Evolutionary conservation across 64 coral and sea anemone genomes (phyloP).

Genomic region (Porites lutea): DNA sequence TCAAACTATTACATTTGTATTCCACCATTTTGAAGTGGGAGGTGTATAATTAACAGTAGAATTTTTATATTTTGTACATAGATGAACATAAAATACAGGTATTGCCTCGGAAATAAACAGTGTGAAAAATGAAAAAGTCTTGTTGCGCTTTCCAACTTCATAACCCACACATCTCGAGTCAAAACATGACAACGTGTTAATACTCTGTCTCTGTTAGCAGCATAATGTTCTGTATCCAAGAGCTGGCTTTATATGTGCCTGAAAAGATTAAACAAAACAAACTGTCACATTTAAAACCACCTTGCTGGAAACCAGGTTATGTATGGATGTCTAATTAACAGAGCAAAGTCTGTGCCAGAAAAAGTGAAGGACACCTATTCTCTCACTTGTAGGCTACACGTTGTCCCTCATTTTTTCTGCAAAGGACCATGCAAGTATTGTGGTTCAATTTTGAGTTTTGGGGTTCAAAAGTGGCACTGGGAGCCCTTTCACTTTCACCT

Average conservation of each 20-base stretch:
- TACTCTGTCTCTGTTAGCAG: constrained; percentile 11
- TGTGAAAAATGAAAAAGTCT: background rate
- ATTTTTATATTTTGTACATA: constrained; percentile 48
- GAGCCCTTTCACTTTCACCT: too few relatives aligned
- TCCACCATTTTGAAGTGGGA: background rate
- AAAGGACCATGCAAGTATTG: too few relatives aligned
- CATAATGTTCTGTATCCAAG: constrained; percentile 80
- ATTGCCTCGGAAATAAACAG: background rate
- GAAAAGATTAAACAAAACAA: constrained; percentile 18
- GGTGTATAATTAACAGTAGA: background rate
- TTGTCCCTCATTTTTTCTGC: too few relatives aligned
- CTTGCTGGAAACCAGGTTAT: background rate
- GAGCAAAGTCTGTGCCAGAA: too few relatives aligned
- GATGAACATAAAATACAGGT: background rate
- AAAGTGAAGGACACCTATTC: too few relatives aligned
- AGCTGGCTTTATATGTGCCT: constrained; percentile 74
- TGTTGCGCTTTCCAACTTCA: background rate
- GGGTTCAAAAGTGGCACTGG: too few relatives aligned
- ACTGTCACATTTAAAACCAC: background rate
- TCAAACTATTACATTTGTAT: background rate
- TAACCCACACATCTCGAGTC: too few relatives aligned
- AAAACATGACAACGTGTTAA: background rate
- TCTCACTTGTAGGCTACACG: too few relatives aligned
- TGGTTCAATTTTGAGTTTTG: too few relatives aligned
- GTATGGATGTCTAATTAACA: too few relatives aligned